Evolutionary conservation across 2,888 invertebrate genomes (phyloP).

Genomic region (Papilio demoleus): DNA sequence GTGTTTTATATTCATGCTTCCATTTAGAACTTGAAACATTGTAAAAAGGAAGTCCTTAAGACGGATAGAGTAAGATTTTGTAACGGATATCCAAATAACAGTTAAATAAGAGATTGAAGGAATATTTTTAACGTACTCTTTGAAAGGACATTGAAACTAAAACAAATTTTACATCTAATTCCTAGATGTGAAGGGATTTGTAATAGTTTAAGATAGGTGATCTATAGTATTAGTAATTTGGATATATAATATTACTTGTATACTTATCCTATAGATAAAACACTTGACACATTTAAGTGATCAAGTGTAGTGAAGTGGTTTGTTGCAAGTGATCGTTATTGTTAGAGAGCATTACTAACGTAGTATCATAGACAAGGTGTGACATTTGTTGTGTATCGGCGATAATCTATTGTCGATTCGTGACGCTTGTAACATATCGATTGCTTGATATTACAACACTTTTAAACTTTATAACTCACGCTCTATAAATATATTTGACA

Average conservation of each 20-base stretch:
- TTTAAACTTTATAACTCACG: conserved; percentile 39
- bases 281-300: conserved; percentile 14
- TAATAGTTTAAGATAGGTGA: too few species aligned
- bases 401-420: conserved; percentile 39
- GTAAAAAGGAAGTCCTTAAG: not conserved
- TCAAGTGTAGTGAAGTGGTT: conserved; percentile 13
- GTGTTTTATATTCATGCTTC: not conserved
- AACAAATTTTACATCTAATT: too few species aligned
- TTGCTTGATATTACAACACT: conserved; percentile 41
- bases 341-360: conserved; percentile 20
- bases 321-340: conserved; percentile 16
- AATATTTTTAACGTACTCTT: too few species aligned
- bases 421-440: conserved; percentile 37
- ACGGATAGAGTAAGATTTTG: not conserved
- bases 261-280: not conserved
- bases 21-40: not conserved
- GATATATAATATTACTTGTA: not conserved
- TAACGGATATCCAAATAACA: too few species aligned
- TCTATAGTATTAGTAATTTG: too few species aligned
- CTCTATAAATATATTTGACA: not conserved
- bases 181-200: too few species aligned
- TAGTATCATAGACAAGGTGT: conserved; percentile 20
- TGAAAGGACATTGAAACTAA: too few species aligned
- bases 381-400: conserved; percentile 28
- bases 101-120: too few species aligned